Evolutionary conservation across 1,140 invertebrate species (phyloP), one percentile per base, ranked within the genome.

Genomic region (Drosophila equinoxialis): DNA sequence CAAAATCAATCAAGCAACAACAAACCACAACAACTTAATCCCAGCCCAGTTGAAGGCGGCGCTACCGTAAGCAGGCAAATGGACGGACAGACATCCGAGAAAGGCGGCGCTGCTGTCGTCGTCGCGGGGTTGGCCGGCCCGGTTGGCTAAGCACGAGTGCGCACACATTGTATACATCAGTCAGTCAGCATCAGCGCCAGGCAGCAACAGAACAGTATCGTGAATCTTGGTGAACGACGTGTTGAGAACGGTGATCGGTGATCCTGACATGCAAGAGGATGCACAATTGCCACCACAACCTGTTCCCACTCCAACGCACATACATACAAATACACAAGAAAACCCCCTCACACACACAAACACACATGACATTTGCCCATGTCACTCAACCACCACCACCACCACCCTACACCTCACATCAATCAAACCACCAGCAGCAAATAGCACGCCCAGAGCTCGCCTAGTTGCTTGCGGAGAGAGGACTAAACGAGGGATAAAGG

Each of bases 31-130:
- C 58, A 72, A 42, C 20, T 39, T 33, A 48, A 69, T 37, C 48
- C 37, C 62, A 71, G 45, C 45, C 45, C 77, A 77, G 71, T 74
- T 74, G 77, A 79, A 79, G 77, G 77, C 77, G 74, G 71, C 77
- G 77, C 74, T 70, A 51, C 69, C 67, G 61, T 30, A 79, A 70
- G 64, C 74, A 79, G 77, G 74, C 74, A n/a, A 14, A 39, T 42
- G 37, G 37, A 48, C 45, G 37, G 37, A 48, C 45, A 71, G 61
- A 48, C 63, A 72, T 79, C 68, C 57, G 61, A 51, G 72, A 71
- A 37, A 37, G 35, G 35, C 35, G 76, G 72, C 75, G 62, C 45
- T 48, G 45, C 45, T 48, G 45, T 48, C 45, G 17, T 48, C 45
- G 30, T 30, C 6, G 30, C 30, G 30, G 30, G 17, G 45, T 51